Conservation (phyloP, 2,797 vertebrate species). For the Hyperoplus lanceolatus region DNA sequence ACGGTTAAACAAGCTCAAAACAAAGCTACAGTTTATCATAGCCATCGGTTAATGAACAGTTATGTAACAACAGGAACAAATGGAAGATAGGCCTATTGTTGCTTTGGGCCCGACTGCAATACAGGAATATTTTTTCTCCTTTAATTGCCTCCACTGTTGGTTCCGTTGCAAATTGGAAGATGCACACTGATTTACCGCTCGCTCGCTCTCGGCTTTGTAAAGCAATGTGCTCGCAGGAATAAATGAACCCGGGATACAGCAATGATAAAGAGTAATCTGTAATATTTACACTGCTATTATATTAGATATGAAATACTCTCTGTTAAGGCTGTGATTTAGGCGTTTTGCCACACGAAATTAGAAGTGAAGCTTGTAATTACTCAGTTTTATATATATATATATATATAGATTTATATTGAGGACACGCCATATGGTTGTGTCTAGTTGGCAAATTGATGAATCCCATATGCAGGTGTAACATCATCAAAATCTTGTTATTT, state of each 20-base stretch:
- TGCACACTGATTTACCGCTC: conserved; percentile 51
- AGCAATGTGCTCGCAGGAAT: conserved; percentile 48
- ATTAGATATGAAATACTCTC: conserved; percentile 36
- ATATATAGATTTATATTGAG: not conserved
- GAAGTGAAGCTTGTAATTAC: not conserved
- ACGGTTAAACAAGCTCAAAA: conserved; percentile 39
- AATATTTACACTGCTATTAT: conserved; percentile 44
- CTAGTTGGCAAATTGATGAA: not conserved
- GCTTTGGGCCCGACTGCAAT: conserved; percentile 47
- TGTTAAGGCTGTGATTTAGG: conserved; percentile 8
- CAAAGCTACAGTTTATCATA: conserved; percentile 20
- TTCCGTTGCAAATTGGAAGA: conserved; percentile 54
- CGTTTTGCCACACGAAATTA: not conserved
- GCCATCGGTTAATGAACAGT: conserved; percentile 45
- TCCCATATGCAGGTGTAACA: conserved; percentile 2
- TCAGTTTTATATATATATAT: conserved; percentile 4
- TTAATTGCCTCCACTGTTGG: conserved; percentile 51
- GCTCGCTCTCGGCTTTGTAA: conserved; percentile 55
- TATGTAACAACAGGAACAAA: conserved; percentile 47
- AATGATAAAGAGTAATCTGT: conserved; percentile 47
- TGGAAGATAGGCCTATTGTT: conserved; percentile 26
- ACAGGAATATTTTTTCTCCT: conserved; percentile 49
- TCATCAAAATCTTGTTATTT: not conserved
- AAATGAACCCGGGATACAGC: conserved; percentile 50
- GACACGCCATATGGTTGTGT: not conserved